Evolutionary conservation across 2,888 invertebrate genomes (phyloP), one percentile per base, ranked within the genome.

Genomic region (Platycnemis pennipes): DNA sequence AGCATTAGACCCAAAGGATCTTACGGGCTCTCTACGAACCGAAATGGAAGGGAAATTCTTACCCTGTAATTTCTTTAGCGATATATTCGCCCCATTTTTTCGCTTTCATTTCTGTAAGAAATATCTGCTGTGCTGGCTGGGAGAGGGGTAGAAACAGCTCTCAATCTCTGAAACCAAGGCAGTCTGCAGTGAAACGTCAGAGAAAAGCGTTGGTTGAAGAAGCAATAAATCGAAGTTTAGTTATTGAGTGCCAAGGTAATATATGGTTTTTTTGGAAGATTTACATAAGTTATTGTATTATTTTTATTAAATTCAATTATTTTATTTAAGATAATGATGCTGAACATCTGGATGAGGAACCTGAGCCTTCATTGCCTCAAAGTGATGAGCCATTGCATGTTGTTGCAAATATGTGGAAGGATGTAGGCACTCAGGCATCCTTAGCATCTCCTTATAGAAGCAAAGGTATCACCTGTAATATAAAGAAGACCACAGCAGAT

Each of bases 91-190:
- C n/a, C n/a, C n/a, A n/a, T n/a, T n/a, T n/a, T n/a, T n/a, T n/a
- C n/a, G n/a, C n/a, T n/a, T n/a, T n/a, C n/a, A n/a, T n/a, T n/a
- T n/a, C n/a, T n/a, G n/a, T n/a, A n/a, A n/a, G n/a, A n/a, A n/a
- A n/a, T n/a, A n/a, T n/a, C n/a, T n/a, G n/a, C n/a, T n/a, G n/a
- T n/a, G n/a, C n/a, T n/a, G n/a, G n/a, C n/a, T n/a, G n/a, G n/a
- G n/a, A 63, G 63, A 26, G 26, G n/a, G 63, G 63, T 63, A 63
- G 63, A 63, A 63, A 63, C 63, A 63, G 63, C 63, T 63, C 63
- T 63, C 63, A 63, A 63, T 63, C 63, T n/a, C 63, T 63, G 63
- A 63, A 63, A 63, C 63, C 63, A 63, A 63, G 63, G n/a, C 63
- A 63, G 63, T n/a, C n/a, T n/a, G 49, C 49, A 22, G 63, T 63